Percentiles rank a stretch among this genome's conserved stretches.
Conservation (phyloP, 2,888 invertebrate species). For the Apoderus coryli region DNA sequence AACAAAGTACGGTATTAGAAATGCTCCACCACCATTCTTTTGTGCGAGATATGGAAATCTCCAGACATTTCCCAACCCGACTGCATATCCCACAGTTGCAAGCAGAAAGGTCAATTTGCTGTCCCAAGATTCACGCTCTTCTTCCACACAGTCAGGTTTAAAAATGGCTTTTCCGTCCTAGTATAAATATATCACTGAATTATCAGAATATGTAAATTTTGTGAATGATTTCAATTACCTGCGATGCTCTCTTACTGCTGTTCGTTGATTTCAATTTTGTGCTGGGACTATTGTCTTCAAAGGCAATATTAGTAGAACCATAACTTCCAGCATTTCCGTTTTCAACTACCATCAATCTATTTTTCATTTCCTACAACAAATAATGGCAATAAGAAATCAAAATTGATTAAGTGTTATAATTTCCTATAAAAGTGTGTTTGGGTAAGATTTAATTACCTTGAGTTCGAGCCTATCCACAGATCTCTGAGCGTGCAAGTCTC, state of each 20-base stretch:
- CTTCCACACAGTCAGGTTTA: constrained; percentile 36
- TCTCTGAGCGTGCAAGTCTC: constrained; percentile 65
- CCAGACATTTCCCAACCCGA: constrained; percentile 91
- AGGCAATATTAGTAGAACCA: constrained; percentile 78
- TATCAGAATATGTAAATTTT: too few species aligned
- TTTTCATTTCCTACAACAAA: constrained; percentile 71
- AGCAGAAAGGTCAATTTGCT: constrained; percentile 82
- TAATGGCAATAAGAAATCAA: too few species aligned
- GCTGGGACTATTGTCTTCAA: constrained; percentile 47
- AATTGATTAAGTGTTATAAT: too few species aligned
- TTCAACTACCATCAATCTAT: constrained; percentile 62
- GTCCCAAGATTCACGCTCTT: constrained; percentile 83
- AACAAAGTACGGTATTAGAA: constrained; percentile 89
- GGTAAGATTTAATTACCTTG: too few species aligned
- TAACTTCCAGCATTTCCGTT: constrained; percentile 51
- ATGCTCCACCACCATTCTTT: constrained; percentile 93
- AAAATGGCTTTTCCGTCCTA: constrained; percentile 43
- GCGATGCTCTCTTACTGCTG: constrained; percentile 38
- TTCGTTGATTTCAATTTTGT: constrained; percentile 31
- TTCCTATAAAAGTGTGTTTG: too few species aligned
- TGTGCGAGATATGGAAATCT: constrained; percentile 89
- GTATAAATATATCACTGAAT: constrained; percentile 10
- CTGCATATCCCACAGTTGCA: constrained; percentile 83
- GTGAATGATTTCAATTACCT: constrained; percentile 20
- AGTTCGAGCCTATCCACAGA: constrained; percentile 75